These are phyloP conservation scores for Scelioninae gen. 2 DNA, from an alignment of 2,888 invertebrate genomes.

Conservation along the genomic window DNA sequence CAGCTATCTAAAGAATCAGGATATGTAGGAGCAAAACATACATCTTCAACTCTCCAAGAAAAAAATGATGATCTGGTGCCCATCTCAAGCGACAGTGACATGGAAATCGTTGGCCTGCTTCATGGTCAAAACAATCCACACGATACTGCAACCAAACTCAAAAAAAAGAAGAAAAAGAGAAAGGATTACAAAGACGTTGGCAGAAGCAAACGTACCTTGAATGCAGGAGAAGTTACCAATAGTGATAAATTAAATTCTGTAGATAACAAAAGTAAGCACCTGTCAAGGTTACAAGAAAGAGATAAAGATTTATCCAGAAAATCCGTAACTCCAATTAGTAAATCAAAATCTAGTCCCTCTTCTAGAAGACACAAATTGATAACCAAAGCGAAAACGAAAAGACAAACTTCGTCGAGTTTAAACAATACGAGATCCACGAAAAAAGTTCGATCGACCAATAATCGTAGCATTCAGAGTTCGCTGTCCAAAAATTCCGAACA, in stretches of 20 bases:
- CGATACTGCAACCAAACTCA: slow-evolving; percentile 52
- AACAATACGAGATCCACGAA: neutral
- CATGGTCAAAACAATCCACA: slow-evolving; percentile 61
- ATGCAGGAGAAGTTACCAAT: neutral
- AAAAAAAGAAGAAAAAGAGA: slow-evolving; percentile 68
- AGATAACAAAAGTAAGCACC: slow-evolving; percentile 43
- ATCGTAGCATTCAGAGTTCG: neutral
- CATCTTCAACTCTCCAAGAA: slow-evolving; percentile 67
- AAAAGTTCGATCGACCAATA: neutral
- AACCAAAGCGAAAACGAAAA: slow-evolving; percentile 54
- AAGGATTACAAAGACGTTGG: slow-evolving; percentile 35
- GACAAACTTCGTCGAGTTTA: neutral
- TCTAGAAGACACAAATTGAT: slow-evolving; percentile 61
- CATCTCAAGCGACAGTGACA: slow-evolving; percentile 73
- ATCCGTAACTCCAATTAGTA: neutral
- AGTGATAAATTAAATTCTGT: slow-evolving; percentile 3
- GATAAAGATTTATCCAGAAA: slow-evolving; percentile 6
- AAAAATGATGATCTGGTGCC: slow-evolving; percentile 71
- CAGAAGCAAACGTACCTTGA: neutral
- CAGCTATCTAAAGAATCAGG: slow-evolving; percentile 67
- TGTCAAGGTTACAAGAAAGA: slow-evolving; percentile 6
- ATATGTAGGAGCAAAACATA: slow-evolving; percentile 60
- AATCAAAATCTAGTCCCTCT: slow-evolving; percentile 58
- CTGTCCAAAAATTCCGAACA: slow-evolving; percentile 14
- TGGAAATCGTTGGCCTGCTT: slow-evolving; percentile 70